phyloP scores from a whole-genome alignment of 2,888 invertebrate species.

The Trachelus tabidus region DNA sequence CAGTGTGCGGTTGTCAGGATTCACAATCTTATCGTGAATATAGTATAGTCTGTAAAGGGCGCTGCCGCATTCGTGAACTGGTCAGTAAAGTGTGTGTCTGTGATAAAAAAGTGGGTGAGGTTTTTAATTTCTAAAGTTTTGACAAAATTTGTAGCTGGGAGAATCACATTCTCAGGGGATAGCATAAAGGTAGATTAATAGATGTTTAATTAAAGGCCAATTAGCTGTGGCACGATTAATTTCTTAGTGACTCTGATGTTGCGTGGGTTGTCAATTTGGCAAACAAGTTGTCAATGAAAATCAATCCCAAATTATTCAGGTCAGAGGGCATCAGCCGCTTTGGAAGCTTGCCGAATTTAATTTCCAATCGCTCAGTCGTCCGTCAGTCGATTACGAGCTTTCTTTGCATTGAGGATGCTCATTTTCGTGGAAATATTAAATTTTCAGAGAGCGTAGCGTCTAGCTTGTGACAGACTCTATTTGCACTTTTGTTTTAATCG shows the following conservation, averaged over 20 bases:
- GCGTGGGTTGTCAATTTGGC: conserved; percentile 45
- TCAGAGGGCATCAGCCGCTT: conserved; percentile 59
- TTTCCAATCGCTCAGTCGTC: conserved; percentile 39
- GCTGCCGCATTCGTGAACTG: conserved; percentile 53
- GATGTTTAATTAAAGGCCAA: neutral
- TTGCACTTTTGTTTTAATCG: neutral
- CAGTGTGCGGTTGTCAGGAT: neutral
- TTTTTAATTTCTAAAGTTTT: conserved; percentile 26
- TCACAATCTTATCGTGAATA: conserved; percentile 31
- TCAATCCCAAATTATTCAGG: conserved; percentile 56
- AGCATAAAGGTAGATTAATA: neutral
- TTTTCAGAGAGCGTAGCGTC: neutral
- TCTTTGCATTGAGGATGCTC: neutral
- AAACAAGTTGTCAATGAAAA: conserved; percentile 60
- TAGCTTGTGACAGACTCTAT: neutral
- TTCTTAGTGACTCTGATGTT: neutral
- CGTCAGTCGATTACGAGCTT: conserved; percentile 1
- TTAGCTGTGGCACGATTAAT: neutral
- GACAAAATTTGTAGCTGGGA: conserved; percentile 3
- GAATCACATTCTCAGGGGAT: neutral
- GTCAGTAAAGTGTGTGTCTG: conserved; percentile 47
- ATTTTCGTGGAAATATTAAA: neutral
- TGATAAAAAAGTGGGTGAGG: conserved; percentile 48
- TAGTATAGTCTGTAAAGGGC: conserved; percentile 55
- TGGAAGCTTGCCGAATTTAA: conserved; percentile 56